These are phyloP conservation scores for Drosophila ironensis DNA, from an alignment of 1,140 invertebrate genomes.

Conservation along the genomic window DNA sequence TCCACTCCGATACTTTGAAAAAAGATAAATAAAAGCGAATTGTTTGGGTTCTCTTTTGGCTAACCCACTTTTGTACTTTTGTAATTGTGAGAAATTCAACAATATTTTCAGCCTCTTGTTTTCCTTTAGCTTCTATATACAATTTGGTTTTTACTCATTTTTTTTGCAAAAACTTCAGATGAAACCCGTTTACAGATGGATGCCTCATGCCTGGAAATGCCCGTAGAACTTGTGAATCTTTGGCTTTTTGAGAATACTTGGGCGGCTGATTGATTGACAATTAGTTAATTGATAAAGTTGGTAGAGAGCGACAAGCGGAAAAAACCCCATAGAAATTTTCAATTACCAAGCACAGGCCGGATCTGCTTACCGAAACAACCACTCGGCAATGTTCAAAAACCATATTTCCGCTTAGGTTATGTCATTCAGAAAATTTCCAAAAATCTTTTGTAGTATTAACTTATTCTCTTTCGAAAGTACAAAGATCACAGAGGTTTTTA, in stretches of 20 bases:
- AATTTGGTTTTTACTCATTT: not conserved
- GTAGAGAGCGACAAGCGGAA: not conserved
- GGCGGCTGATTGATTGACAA: slow-evolving; percentile 34
- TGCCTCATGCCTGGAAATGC: slow-evolving; percentile 6
- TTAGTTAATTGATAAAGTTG: slow-evolving; percentile 20
- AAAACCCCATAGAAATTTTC: slow-evolving; percentile 1
- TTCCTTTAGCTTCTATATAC: too few species aligned
- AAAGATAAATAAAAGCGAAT: slow-evolving; percentile 9
- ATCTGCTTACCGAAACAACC: not conserved
- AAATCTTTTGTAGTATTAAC: too few species aligned
- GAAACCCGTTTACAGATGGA: slow-evolving; percentile 23
- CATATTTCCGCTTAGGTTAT: not conserved
- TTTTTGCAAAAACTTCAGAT: slow-evolving; percentile 2
- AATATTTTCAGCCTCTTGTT: not conserved
- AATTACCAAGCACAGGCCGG: slow-evolving; percentile 14
- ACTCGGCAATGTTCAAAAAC: not conserved
- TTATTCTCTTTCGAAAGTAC: too few species aligned
- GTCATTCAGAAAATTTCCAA: too few species aligned
- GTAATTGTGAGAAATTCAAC: slow-evolving; percentile 14
- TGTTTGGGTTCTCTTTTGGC: slow-evolving; percentile 12
- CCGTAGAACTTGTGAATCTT: slow-evolving; percentile 31
- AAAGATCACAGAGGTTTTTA: too few species aligned
- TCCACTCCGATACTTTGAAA: not conserved
- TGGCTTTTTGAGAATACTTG: slow-evolving; percentile 26
- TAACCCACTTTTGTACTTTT: slow-evolving; percentile 37